Percentiles rank a stretch among this genome's conserved stretches.
Evolutionary conservation across 2,113 vertebrate species (phyloP).

Genomic region (Podocnemis expansa): DNA sequence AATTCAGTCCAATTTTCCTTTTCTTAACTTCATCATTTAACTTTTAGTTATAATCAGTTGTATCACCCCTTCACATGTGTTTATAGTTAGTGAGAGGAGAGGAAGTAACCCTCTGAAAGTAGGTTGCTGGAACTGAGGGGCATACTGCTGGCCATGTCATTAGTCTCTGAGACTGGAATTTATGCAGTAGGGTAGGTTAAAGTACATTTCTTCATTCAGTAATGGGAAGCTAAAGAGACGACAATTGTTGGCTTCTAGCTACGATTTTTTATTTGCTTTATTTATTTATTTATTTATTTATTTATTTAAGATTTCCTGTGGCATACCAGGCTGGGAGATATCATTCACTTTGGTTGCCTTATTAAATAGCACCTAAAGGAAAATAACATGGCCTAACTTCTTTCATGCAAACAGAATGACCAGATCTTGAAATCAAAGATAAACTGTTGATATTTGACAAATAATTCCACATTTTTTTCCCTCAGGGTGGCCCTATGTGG

Average conservation of each 20-base stretch:
- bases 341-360: background rate
- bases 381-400: background rate
- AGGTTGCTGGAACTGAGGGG: background rate
- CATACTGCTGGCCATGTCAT: background rate
- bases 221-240: background rate
- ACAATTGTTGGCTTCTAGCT: background rate
- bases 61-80: background rate
- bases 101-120: background rate
- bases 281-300: too few relatives aligned
- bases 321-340: background rate
- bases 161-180: background rate
- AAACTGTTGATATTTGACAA: background rate
- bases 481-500: fast-evolving
- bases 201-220: background rate
- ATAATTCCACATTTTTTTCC: background rate
- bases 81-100: background rate
- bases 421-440: background rate
- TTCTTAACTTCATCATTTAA: background rate
- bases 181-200: background rate
- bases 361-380: background rate
- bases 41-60: background rate
- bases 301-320: background rate
- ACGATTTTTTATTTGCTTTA: too few relatives aligned
- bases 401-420: background rate
- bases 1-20: background rate